Evolutionary conservation across 2,888 invertebrate genomes (phyloP), one percentile per base, ranked within the genome.

Genomic region (Synergus itoensis): DNA sequence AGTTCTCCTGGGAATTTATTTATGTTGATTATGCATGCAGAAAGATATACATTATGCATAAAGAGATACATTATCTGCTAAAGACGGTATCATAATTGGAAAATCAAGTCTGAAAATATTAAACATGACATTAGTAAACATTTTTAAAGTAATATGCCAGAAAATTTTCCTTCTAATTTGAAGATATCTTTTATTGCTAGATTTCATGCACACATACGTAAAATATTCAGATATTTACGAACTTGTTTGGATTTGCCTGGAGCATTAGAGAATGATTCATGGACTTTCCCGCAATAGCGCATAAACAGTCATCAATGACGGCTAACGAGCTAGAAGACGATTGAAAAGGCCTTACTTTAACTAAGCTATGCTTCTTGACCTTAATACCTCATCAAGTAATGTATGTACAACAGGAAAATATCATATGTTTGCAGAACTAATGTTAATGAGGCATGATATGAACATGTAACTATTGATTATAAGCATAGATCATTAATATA

Each of bases 351-450:
- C 18, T n/a, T 57, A 57, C 9, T 57, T 57, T 18, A 18, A 57
- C 57, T 57, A 1, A 57, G 21, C 18, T 21, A 60, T 45, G 12
- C 45, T 45, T 60, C 60, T 18, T 60, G 60, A 21, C 60, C 60
- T 60, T 60, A 21, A 60, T 60, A 60, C 60, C 60, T 60, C 57
- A 60, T 60, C 60, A 12, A 21, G 5, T 60, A 60, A 60, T 60
- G 28, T 28, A 28, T 60, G n/a, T 21, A 11, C 21, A 60, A n/a
- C 12, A 60, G 21, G 21, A 60, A 60, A 60, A 45, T 45, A 45
- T 11, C 11, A 18, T 60, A 60, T 60, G 18, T 60, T 60, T 21
- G 21, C 53, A 53, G 53, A 53, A 53, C n/a, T 60, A 60, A 21
- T n/a, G n/a, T 21, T 21, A 21, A 60, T 60, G 21, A 21, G 21